Conservation (phyloP, 2,113 vertebrate genomes). For the Nyctereutes procyonoides region DNA sequence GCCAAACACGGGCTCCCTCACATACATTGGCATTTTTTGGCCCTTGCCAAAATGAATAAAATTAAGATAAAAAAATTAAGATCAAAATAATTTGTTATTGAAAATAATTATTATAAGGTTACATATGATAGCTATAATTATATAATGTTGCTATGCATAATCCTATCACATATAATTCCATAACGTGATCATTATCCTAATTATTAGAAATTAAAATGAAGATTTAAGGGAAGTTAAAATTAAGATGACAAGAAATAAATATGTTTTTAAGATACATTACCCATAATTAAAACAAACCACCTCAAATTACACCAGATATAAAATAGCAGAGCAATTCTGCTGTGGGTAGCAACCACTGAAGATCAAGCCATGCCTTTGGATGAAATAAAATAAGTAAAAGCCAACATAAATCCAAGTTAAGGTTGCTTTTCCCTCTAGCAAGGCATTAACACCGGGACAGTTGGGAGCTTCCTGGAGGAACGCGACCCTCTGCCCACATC, state of each 20-base stretch:
- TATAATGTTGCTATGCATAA: not conserved
- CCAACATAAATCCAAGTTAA: not conserved
- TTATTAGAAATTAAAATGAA: not conserved
- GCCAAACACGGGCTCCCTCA: not conserved
- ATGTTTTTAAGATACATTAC: not conserved
- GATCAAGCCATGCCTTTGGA: not conserved
- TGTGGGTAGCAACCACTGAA: not conserved
- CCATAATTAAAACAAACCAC: not conserved
- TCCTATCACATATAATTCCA: not conserved
- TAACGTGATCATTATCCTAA: not conserved
- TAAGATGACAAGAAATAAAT: not conserved
- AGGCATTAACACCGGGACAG: too few species aligned
- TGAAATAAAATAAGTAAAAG: not conserved
- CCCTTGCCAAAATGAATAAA: not conserved
- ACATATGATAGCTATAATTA: not conserved
- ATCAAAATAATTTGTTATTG: not conserved
- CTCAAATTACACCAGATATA: not conserved
- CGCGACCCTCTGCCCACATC: too few species aligned
- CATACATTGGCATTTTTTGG: not conserved
- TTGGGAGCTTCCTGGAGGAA: too few species aligned
- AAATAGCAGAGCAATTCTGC: not conserved
- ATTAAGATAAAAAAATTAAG: not conserved
- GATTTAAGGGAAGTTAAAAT: conserved; percentile 24
- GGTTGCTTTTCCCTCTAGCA: too few species aligned
- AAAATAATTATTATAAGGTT: not conserved